Conservation (phyloP, 2,888 invertebrate species). For the Homarus gammarus region DNA sequence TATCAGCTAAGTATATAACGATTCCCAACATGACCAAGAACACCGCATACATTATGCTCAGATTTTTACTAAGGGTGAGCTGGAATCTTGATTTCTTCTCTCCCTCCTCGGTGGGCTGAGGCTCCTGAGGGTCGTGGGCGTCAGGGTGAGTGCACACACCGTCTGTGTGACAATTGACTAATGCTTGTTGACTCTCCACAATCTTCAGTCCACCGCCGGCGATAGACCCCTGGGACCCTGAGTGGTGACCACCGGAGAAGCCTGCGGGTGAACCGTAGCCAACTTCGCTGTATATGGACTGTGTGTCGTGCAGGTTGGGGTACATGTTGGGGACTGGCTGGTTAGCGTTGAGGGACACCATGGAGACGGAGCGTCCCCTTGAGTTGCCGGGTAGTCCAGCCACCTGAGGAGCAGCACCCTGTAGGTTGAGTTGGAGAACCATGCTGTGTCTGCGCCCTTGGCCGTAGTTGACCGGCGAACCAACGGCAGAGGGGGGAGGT, state of each 20-base stretch:
- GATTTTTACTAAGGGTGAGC: slow-evolving; percentile 69
- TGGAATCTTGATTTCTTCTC: slow-evolving; percentile 68
- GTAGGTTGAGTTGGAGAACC: slow-evolving; percentile 75
- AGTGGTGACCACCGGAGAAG: slow-evolving; percentile 51
- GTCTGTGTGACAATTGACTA: slow-evolving; percentile 2
- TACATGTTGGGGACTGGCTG: slow-evolving; percentile 57
- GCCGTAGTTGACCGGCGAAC: neutral
- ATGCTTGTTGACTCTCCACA: slow-evolving; percentile 46
- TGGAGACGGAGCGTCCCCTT: slow-evolving; percentile 69
- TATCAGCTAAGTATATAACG: slow-evolving; percentile 75
- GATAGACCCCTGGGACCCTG: slow-evolving; percentile 49
- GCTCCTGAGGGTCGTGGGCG: slow-evolving; percentile 41
- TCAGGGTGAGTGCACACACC: slow-evolving; percentile 29
- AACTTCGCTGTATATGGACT: slow-evolving; percentile 76
- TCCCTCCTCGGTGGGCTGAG: slow-evolving; percentile 58
- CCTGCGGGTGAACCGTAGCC: slow-evolving; percentile 43
- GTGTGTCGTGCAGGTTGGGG: slow-evolving; percentile 73
- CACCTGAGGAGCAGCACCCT: slow-evolving; percentile 31
- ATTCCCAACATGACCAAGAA: slow-evolving; percentile 74
- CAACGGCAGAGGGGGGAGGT: slow-evolving; percentile 26
- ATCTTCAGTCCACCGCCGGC: slow-evolving; percentile 50
- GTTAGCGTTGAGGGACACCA: slow-evolving; percentile 71
- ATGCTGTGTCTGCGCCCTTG: slow-evolving; percentile 66
- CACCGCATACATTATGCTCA: slow-evolving; percentile 75
- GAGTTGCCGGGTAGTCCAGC: slow-evolving; percentile 6